Evolutionary conservation across 1,140 invertebrate species (phyloP).

Genomic region (Drosophila bifasciata): DNA sequence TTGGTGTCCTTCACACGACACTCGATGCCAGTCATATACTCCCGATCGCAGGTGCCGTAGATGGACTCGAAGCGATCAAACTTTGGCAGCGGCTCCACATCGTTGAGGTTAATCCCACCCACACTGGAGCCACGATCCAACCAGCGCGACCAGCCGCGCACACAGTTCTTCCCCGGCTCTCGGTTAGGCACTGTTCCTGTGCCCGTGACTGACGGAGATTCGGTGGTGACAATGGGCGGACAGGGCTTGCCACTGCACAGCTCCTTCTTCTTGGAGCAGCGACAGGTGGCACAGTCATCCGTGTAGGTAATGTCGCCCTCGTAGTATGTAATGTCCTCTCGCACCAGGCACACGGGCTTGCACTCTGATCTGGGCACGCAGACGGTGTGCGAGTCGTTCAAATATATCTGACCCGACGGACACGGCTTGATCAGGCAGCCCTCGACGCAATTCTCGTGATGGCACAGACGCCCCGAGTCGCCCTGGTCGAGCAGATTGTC

Average conservation of each 20-base stretch:
- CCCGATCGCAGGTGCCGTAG: conserved; percentile 65
- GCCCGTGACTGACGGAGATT: conserved; percentile 10
- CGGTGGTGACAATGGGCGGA: conserved; percentile 1
- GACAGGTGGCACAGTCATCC: conserved; percentile 91
- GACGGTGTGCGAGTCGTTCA: conserved; percentile 87
- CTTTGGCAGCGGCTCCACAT: conserved; percentile 73
- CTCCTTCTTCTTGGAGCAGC: conserved; percentile 87
- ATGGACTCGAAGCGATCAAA: conserved; percentile 73
- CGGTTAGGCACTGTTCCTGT: conserved; percentile 39
- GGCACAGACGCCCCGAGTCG: conserved; percentile 87
- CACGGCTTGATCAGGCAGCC: conserved; percentile 88
- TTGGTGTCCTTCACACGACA: conserved; percentile 89
- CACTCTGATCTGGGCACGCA: conserved; percentile 91
- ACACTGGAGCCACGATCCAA: conserved; percentile 85
- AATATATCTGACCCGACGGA: conserved; percentile 87
- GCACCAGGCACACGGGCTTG: conserved; percentile 88
- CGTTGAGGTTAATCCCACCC: conserved; percentile 64
- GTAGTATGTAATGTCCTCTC: conserved; percentile 87
- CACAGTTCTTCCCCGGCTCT: conserved; percentile 24
- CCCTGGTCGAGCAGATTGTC: conserved; percentile 89
- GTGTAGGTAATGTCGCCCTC: conserved; percentile 91
- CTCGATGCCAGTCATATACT: conserved; percentile 89
- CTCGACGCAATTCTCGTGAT: conserved; percentile 91
- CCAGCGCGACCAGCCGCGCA: conserved; percentile 92
- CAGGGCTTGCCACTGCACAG: conserved; percentile 84